Evolutionary conservation across 2,888 invertebrate genomes (phyloP).

Genomic region (Microctonus aethiopoides): DNA sequence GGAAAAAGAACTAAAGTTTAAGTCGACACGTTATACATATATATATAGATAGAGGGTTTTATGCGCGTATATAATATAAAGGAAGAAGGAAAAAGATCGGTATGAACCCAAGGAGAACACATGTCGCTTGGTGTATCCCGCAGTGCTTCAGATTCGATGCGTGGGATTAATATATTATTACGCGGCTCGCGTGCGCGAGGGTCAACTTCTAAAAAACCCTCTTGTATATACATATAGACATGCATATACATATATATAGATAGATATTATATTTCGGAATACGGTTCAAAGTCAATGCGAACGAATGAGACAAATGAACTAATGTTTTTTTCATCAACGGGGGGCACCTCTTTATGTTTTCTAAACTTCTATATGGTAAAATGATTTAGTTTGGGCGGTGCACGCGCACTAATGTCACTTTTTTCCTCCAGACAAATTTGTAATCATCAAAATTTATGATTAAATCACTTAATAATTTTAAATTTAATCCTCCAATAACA

Average conservation of each 20-base stretch:
- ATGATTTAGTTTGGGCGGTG: constrained; percentile 61
- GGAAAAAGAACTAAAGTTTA: constrained; percentile 10
- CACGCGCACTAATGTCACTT: constrained; percentile 4
- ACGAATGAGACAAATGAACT: constrained; percentile 61
- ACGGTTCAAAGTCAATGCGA: constrained; percentile 52
- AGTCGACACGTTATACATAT: neutral
- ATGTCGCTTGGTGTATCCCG: constrained; percentile 66
- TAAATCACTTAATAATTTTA: neutral
- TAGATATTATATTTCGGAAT: neutral
- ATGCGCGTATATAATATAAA: constrained; percentile 23
- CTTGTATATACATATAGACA: neutral
- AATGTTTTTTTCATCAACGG: constrained; percentile 59
- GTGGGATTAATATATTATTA: constrained; percentile 65
- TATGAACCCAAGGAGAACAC: constrained; percentile 55
- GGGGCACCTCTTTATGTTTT: constrained; percentile 56
- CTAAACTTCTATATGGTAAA: constrained; percentile 21
- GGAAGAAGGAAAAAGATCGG: constrained; percentile 39
- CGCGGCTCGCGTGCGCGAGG: constrained; percentile 47
- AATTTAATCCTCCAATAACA: neutral
- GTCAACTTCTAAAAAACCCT: constrained; percentile 12
- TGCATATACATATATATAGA: neutral
- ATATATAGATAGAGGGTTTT: constrained; percentile 17
- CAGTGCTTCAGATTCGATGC: constrained; percentile 61
- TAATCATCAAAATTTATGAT: neutral
- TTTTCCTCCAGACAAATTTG: constrained; percentile 8